phyloP scores from a whole-genome alignment of 35 echinoderm and acorn worm species.

The Heliocidaris tuberculata region DNA sequence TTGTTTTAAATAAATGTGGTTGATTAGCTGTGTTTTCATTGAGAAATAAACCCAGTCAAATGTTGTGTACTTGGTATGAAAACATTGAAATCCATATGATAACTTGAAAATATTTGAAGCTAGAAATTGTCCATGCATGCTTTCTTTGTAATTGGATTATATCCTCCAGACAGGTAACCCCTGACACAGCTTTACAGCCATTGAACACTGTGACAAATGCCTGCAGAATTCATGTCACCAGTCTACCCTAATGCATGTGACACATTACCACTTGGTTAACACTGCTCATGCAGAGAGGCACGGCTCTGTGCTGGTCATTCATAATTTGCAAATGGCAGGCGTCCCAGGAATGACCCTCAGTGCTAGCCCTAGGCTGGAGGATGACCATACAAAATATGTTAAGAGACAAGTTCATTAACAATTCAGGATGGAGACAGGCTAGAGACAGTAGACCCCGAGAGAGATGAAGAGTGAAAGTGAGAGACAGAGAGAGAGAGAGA shows the following conservation, averaged over 20 bases:
- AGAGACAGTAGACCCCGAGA: not conserved
- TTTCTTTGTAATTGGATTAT: not conserved
- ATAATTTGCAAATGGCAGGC: conserved; percentile 9
- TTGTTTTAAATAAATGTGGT: not conserved
- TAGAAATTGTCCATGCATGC: not conserved
- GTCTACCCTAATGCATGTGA: not conserved
- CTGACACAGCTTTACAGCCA: not conserved
- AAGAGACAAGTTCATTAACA: not conserved
- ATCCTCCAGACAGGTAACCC: not conserved
- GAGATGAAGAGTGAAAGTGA: not conserved
- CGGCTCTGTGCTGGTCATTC: not conserved
- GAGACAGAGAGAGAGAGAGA: not conserved
- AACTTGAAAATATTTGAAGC: not conserved
- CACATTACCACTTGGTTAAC: not conserved
- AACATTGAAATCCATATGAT: not conserved
- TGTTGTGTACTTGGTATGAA: not conserved
- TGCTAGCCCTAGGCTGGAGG: not conserved
- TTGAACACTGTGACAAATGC: conserved; percentile 1
- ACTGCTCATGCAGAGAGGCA: not conserved
- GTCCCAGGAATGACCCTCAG: not conserved
- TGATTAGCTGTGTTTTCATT: not conserved
- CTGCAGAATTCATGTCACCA: not conserved
- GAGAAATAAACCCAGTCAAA: too few relatives aligned
- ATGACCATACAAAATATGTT: conserved; percentile 3
- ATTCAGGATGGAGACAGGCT: not conserved